Base-by-base conservation (phyloP, 2,888 invertebrate genomes). In the Hecatera dysodea region DNA sequence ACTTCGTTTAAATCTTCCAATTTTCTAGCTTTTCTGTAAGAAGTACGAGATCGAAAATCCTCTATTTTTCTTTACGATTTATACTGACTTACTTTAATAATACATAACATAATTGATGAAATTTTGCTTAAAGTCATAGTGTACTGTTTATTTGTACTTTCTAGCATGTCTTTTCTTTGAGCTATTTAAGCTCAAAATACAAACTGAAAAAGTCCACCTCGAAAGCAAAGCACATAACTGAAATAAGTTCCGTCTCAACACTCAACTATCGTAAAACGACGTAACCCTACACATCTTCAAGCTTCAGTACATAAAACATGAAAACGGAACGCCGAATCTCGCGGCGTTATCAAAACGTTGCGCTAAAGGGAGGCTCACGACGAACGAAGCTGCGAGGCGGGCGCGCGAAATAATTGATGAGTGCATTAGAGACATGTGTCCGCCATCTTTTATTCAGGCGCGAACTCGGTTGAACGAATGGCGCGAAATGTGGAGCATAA, bases 341-440 rank as follows among this genome's bases (percentile, higher is more conserved):
- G 67, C 61, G 65, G 65, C 71, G 88, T 86, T 88, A 88, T 88
- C 85, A 88, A 88, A 88, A 86, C 85, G 83, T 79, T 72, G 72
- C 63, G 72, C 84, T 81, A 76, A 84, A 84, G 85, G 84, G 81
- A 82, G 82, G 72, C 82, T 83, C 72, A 68, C 71, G 68, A 63
- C 74, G 73, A 72, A 75, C 77, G 67, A 78, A 84, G 77, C 83
- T 82, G 85, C 78, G 71, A 81, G 85, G 77, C 83, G 82, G 85
- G 83, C 72, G 71, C 79, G 64, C 71, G 88, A 90, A 95, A 95
- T 95, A 95, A 95, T 95, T 92, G 93, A 95, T 95, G 95, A 94
- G 89, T 94, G 94, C 95, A 95, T 95, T 95, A 95, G 93, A 91
- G 91, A 94, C 94, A 93, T 93, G 91, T 92, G 94, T 91, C 90